Base-by-base conservation (phyloP, 2,797 vertebrate species). In the Botia almorhae region DNA sequence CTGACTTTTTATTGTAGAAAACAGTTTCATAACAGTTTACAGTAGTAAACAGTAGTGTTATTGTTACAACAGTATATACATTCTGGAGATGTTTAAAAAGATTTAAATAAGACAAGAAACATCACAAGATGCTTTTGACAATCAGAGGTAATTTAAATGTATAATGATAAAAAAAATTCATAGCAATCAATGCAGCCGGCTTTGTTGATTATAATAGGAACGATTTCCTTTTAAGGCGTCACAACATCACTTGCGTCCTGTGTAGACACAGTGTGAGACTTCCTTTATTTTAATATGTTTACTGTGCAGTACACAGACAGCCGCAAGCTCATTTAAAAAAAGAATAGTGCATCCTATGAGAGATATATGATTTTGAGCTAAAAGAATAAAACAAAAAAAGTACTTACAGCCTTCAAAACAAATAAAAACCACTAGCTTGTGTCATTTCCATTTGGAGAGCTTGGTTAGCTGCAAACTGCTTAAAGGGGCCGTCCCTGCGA, bases 211-310 rank as follows among this genome's bases (percentile, higher is more conserved):
- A 33, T 63, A 63, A 63, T 33, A 63, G 60, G 26, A 33, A 12
- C 14, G 13, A 63, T 63, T 63, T 63, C 1, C 26, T 63, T 60
- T 60, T 23, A 21, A 63, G 14, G 60, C 58, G 23, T 60, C 58
- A 60, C 16, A 60, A 60, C 21, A 26, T 60, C 21, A 26, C 3
- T 4, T 23, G 1, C 11, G 80, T 83, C 46, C 70, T 74, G 78
- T n/a, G 61, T 14, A 72, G 74, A 70, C 64, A 81, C 51, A 74
- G 73, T 74, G 70, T 85, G 64, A 77, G 36, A 77, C 65, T 77
- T 77, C 75, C 51, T 69, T 19, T 81, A 69, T 72, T 83, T 81
- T 68, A 73, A 55, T 76, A 75, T 75, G 46, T 39, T 65, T 69
- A 71, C 63, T 67, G 60, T 36, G 19, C 50, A 60, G 67, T 76